phyloP scores from a whole-genome alignment of 1,140 invertebrate species.

The Drosophila tropicalis region DNA sequence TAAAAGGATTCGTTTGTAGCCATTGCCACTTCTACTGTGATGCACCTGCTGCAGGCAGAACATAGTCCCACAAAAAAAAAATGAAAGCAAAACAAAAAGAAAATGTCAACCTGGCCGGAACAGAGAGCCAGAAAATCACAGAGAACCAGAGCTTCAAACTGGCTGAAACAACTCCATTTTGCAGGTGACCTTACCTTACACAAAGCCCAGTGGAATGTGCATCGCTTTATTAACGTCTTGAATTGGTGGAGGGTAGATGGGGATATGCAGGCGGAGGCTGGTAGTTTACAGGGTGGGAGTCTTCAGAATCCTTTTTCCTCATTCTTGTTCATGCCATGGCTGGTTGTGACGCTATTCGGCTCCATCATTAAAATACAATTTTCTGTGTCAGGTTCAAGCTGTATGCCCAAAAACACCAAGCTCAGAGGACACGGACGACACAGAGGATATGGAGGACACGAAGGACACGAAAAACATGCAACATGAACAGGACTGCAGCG shows the following conservation, averaged over 20 bases:
- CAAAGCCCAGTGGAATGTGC: constrained; percentile 43
- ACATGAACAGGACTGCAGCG: constrained; percentile 55
- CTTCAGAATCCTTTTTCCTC: constrained; percentile 17
- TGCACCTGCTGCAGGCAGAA: constrained; percentile 50
- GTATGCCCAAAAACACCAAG: constrained; percentile 50
- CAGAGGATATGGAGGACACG: too few relatives aligned
- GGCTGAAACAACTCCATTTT: constrained; percentile 72
- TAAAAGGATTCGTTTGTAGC: constrained; percentile 22
- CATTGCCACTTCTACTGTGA: constrained; percentile 8
- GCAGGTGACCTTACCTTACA: constrained; percentile 29
- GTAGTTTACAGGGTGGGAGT: background rate
- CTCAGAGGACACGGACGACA: constrained; percentile 16
- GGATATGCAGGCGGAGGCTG: background rate
- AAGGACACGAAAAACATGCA: constrained; percentile 43
- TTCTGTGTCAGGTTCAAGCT: constrained; percentile 81
- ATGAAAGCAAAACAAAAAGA: constrained; percentile 27
- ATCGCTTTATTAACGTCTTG: constrained; percentile 80
- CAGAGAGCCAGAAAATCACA: constrained; percentile 1
- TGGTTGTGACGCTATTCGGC: constrained; percentile 43
- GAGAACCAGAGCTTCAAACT: constrained; percentile 17
- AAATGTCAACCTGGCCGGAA: background rate
- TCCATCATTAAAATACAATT: constrained; percentile 81
- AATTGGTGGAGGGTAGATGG: constrained; percentile 25
- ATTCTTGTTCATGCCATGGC: constrained; percentile 32
- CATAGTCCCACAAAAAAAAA: constrained; percentile 44